Percentiles rank a stretch among this genome's conserved stretches.
Conservation (phyloP, 1,140 invertebrate species). For the Drosophila truncata region DNA sequence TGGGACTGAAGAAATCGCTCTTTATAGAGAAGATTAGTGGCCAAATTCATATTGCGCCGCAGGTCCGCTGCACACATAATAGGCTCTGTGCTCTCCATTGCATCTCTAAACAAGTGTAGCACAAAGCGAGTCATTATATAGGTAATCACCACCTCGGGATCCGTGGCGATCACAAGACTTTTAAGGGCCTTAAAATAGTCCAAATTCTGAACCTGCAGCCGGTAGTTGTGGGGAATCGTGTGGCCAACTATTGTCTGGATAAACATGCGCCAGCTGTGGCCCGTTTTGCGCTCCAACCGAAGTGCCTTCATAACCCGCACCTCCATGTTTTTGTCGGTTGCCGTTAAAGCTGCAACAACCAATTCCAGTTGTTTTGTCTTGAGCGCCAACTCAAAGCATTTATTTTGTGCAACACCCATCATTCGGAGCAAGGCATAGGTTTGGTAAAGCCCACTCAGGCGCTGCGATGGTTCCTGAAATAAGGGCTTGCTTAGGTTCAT, state of each 20-base stretch:
- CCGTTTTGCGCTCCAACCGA: slow-evolving; percentile 16
- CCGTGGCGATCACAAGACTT: slow-evolving; percentile 27
- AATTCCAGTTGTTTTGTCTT: slow-evolving; percentile 29
- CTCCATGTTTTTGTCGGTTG: slow-evolving; percentile 9
- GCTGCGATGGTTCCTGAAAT: background rate
- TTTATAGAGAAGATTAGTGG: slow-evolving; percentile 58
- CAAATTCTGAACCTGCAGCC: slow-evolving; percentile 18
- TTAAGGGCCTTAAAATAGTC: slow-evolving; percentile 36
- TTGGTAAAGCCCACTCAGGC: background rate
- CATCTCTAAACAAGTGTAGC: slow-evolving; percentile 34
- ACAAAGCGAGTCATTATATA: slow-evolving; percentile 74
- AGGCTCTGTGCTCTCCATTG: slow-evolving; percentile 9
- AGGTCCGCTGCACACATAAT: slow-evolving; percentile 53
- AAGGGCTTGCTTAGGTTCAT: slow-evolving; percentile 18
- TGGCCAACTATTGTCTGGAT: slow-evolving; percentile 34
- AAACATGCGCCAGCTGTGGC: slow-evolving; percentile 42
- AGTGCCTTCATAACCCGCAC: slow-evolving; percentile 4
- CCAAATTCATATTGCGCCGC: slow-evolving; percentile 59
- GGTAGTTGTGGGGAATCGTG: background rate
- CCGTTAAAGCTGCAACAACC: slow-evolving; percentile 6
- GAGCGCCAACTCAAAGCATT: accelerated
- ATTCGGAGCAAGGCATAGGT: background rate
- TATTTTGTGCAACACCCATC: background rate
- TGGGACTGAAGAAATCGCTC: slow-evolving; percentile 30
- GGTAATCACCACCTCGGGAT: slow-evolving; percentile 44